Percentiles rank a stretch among this genome's conserved stretches.
phyloP scores from a whole-genome alignment of 2,113 vertebrate species.

The Cebus imitator region DNA sequence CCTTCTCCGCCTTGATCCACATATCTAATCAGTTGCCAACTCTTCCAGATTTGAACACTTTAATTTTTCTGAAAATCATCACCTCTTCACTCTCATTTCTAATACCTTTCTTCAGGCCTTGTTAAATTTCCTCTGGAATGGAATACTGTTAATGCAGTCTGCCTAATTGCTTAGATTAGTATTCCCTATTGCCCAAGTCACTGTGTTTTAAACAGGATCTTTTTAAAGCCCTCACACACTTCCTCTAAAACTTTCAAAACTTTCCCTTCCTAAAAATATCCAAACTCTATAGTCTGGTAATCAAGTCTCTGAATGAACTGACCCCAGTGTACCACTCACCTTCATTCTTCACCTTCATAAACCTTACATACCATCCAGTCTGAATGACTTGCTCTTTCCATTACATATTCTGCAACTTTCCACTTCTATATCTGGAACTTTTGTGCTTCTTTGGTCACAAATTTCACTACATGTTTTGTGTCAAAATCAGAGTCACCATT shows the following conservation, averaged over 20 bases:
- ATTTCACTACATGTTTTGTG: not conserved
- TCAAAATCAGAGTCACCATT: slow-evolving; percentile 36
- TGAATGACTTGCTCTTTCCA: not conserved
- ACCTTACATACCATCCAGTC: not conserved
- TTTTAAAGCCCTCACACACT: not conserved
- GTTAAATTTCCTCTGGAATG: not conserved
- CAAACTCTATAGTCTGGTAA: not conserved
- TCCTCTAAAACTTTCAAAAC: slow-evolving; percentile 15
- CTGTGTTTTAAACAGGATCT: not conserved
- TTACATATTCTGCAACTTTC: slow-evolving; percentile 9
- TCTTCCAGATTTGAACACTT: slow-evolving; percentile 1
- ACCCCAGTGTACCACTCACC: not conserved
- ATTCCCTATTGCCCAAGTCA: not conserved
- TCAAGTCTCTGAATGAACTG: not conserved
- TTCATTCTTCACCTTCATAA: slow-evolving; percentile 12
- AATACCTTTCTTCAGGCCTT: not conserved
- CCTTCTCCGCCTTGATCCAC: not conserved
- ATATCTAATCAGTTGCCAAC: not conserved
- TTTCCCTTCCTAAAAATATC: not conserved
- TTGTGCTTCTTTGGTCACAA: not conserved
- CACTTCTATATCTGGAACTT: not conserved
- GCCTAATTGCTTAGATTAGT: not conserved
- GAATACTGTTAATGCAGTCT: not conserved
- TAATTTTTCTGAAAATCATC: slow-evolving; percentile 38
- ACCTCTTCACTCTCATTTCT: slow-evolving; percentile 20